Percentiles rank a stretch among this genome's conserved stretches.
Evolutionary conservation across 2,113 vertebrate genomes (phyloP).

Genomic region (Macrotus californicus): DNA sequence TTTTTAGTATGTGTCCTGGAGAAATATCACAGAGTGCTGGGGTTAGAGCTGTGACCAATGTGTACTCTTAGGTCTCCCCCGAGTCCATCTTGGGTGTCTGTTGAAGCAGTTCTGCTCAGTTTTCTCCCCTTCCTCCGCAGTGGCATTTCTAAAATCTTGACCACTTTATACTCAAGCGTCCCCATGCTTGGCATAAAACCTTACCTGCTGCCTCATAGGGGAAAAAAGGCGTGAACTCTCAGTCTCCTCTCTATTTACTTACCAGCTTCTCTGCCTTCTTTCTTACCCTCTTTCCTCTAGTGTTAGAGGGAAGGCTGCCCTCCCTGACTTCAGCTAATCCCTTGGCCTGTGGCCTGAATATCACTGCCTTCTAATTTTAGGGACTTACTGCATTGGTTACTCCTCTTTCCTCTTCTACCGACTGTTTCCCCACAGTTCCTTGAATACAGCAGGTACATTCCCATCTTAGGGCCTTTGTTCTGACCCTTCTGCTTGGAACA

Average conservation of each 20-base stretch:
- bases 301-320: background rate
- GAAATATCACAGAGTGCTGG: background rate
- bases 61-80: background rate
- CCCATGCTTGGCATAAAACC: background rate
- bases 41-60: background rate
- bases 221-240: background rate
- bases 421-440: background rate
- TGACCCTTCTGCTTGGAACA: background rate
- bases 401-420: background rate
- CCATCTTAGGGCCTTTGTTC: background rate
- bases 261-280: background rate
- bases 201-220: background rate
- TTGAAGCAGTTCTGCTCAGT: background rate
- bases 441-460: background rate
- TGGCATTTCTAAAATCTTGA: background rate
- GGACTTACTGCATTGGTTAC: background rate
- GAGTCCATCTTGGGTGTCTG: background rate
- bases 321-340: background rate
- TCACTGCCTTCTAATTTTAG: background rate
- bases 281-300: background rate
- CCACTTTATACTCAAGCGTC: background rate
- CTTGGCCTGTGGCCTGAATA: background rate
- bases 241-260: background rate
- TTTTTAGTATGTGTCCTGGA: background rate
- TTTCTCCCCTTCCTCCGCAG: background rate